These are phyloP conservation scores for Narcine bancroftii DNA, from an alignment of 2,113 vertebrate genomes.

Conservation along the genomic window DNA sequence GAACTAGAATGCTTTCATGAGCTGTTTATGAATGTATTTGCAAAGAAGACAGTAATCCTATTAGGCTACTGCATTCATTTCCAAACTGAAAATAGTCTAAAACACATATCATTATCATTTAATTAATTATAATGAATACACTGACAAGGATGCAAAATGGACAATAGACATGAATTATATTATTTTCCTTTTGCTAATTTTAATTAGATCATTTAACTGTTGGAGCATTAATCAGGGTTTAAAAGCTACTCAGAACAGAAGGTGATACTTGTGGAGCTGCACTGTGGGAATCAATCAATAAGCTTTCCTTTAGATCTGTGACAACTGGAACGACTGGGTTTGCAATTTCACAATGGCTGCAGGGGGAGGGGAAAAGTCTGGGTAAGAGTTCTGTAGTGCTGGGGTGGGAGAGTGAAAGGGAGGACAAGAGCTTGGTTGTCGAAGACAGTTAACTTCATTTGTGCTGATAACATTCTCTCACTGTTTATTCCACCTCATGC, in stretches of 20 bases:
- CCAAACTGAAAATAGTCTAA: neutral
- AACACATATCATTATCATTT: neutral
- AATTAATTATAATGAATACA: neutral
- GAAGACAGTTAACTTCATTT: neutral
- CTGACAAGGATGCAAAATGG: neutral
- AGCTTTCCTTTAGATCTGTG: neutral
- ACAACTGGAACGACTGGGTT: neutral
- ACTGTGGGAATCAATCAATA: conserved; percentile 4
- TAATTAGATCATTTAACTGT: neutral
- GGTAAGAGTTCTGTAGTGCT: too few species aligned
- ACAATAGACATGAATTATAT: neutral
- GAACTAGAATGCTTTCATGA: neutral
- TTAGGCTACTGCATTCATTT: neutral
- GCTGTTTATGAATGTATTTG: neutral
- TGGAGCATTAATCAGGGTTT: neutral
- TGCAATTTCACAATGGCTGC: neutral
- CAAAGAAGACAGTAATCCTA: neutral
- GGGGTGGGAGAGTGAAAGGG: too few species aligned
- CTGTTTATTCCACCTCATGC: neutral
- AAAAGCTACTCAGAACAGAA: neutral
- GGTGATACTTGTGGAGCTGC: neutral
- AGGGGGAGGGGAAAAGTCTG: neutral
- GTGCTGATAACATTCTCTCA: neutral
- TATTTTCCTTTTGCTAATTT: neutral
- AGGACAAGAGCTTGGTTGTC: too few species aligned